Conservation (phyloP, 2,888 invertebrate species). For the Lycocerus yunnanus region DNA sequence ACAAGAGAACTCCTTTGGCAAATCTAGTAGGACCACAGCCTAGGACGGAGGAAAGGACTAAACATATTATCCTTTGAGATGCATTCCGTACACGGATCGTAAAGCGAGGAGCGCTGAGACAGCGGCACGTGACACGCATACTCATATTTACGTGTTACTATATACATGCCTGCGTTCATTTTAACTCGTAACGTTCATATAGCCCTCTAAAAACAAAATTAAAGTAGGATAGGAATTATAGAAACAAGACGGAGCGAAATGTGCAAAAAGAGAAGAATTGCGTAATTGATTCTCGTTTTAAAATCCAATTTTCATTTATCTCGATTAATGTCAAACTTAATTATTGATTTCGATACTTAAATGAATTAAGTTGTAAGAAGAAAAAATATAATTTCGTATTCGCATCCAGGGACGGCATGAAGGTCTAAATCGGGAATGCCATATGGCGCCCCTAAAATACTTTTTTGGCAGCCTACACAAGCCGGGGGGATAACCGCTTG, state of each 20-base stretch:
- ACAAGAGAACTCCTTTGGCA: constrained; percentile 15
- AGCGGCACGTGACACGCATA: constrained; percentile 46
- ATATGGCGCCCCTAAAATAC: too few species aligned
- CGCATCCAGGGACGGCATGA: too few species aligned
- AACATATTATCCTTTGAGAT: constrained; percentile 43
- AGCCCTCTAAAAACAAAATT: constrained; percentile 16
- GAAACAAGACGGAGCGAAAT: not conserved
- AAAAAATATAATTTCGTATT: too few species aligned
- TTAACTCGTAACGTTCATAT: constrained; percentile 15
- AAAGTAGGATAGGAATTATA: constrained; percentile 6
- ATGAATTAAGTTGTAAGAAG: too few species aligned
- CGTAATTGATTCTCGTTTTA: not conserved
- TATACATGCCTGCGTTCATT: constrained; percentile 22
- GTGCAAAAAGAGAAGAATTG: not conserved
- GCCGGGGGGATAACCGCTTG: too few species aligned
- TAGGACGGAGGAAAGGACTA: constrained; percentile 27
- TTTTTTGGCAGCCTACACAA: too few species aligned
- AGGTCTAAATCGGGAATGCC: too few species aligned
- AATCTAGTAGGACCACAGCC: constrained; percentile 16
- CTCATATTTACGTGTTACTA: constrained; percentile 17
- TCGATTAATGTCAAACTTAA: not conserved
- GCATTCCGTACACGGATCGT: constrained; percentile 46
- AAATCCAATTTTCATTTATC: not conserved
- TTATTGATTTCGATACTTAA: not conserved
- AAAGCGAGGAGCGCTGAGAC: constrained; percentile 47